These are phyloP conservation scores for Brachionus angularis DNA, from an alignment of 1,140 invertebrate species.

Conservation along the genomic window DNA sequence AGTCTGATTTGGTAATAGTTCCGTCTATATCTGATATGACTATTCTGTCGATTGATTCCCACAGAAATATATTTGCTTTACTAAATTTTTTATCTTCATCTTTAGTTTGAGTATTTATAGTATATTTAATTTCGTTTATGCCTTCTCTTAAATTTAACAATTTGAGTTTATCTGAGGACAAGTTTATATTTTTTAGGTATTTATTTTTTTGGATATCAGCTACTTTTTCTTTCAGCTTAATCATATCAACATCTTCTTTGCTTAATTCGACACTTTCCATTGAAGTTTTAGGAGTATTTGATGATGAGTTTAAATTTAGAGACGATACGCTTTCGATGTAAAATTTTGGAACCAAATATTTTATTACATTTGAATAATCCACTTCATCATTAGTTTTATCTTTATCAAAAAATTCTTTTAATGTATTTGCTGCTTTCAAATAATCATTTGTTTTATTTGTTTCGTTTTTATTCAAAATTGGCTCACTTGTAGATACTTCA, in stretches of 20 bases:
- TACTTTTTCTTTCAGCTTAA: neutral
- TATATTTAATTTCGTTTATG: conserved; percentile 11
- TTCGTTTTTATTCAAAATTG: neutral
- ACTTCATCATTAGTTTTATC: neutral
- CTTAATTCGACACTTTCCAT: neutral
- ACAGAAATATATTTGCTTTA: conserved; percentile 78
- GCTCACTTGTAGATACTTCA: neutral
- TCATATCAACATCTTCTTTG: neutral
- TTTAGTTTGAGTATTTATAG: neutral
- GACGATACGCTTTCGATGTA: conserved; percentile 14
- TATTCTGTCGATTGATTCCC: conserved; percentile 91
- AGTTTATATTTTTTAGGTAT: conserved; percentile 10
- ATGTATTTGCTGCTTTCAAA: conserved; percentile 18
- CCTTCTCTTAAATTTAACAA: neutral
- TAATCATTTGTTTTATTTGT: conserved; percentile 6
- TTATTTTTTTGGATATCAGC: conserved; percentile 3
- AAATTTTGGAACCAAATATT: neutral
- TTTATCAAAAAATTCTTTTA: neutral
- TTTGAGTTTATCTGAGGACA: neutral
- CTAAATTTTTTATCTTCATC: conserved; percentile 1
- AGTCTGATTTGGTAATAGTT: conserved; percentile 98
- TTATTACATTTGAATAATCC: neutral
- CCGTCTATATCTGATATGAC: conserved; percentile 99
- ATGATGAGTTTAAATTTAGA: neutral
- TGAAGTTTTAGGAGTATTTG: neutral